phyloP scores from a whole-genome alignment of 2,888 invertebrate genomes.

The Erebia aethiops region DNA sequence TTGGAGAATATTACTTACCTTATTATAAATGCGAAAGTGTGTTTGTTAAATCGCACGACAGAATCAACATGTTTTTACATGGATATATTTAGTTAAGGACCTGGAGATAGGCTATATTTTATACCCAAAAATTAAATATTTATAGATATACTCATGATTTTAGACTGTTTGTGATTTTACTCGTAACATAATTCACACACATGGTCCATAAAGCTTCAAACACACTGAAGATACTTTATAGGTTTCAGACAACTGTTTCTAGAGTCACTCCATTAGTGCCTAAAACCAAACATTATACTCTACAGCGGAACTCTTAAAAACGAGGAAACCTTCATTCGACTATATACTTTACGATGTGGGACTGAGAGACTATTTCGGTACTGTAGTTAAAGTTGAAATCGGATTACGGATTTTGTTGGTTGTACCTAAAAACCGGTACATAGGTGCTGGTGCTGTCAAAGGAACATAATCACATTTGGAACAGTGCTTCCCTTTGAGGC shows the following conservation, averaged over 20 bases:
- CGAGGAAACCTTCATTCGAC: not conserved
- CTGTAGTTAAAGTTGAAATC: not conserved
- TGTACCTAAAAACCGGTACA: slow-evolving; percentile 14
- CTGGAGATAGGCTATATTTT: too few relatives aligned
- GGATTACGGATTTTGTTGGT: slow-evolving; percentile 1
- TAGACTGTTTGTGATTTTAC: not conserved
- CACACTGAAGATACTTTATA: slow-evolving; percentile 7
- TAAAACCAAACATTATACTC: slow-evolving; percentile 13
- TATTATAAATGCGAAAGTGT: too few relatives aligned
- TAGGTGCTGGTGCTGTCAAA: slow-evolving; percentile 28
- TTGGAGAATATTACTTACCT: too few relatives aligned
- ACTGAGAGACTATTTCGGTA: not conserved
- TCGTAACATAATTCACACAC: not conserved
- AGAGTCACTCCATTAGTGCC: slow-evolving; percentile 24
- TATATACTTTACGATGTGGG: not conserved
- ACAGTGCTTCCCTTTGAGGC: slow-evolving; percentile 21
- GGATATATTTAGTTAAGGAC: too few relatives aligned
- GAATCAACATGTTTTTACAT: too few relatives aligned
- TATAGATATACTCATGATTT: not conserved
- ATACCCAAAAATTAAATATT: not conserved
- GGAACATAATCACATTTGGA: slow-evolving; percentile 33
- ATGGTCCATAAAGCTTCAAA: slow-evolving; percentile 9
- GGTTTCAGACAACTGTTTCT: slow-evolving; percentile 24
- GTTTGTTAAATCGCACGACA: too few relatives aligned
- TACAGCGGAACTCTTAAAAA: not conserved